phyloP scores from a whole-genome alignment of 2,888 invertebrate genomes.

The Callyntrura sp. region DNA sequence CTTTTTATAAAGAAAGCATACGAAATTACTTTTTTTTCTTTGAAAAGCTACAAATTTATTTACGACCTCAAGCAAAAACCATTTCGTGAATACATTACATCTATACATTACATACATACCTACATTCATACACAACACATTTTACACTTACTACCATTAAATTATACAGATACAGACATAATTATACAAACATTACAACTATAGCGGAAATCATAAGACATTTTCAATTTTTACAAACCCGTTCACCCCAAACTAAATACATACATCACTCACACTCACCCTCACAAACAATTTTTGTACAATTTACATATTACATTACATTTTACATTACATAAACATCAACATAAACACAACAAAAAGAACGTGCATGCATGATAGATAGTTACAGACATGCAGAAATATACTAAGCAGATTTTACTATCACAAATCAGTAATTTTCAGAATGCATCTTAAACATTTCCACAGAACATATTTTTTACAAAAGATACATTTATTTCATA shows the following conservation, averaged over 20 bases:
- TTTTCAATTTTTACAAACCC: too few species aligned
- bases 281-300: not conserved
- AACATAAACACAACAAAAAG: not conserved
- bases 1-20: not conserved
- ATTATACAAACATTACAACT: too few species aligned
- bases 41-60: conserved; percentile 13
- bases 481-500: not conserved
- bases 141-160: not conserved
- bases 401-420: too few species aligned
- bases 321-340: not conserved
- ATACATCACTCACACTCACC: too few species aligned
- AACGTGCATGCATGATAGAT: too few species aligned
- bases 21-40: not conserved
- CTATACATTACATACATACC: not conserved
- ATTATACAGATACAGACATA: not conserved
- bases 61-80: not conserved
- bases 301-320: conserved; percentile 12
- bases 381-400: too few species aligned
- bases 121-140: not conserved
- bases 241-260: too few species aligned
- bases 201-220: too few species aligned
- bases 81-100: not conserved
- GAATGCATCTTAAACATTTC: not conserved
- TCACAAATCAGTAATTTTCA: too few species aligned
- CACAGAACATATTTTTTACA: not conserved